phyloP scores from a whole-genome alignment of 2,797 vertebrate genomes.

The Mastacembelus armatus region DNA sequence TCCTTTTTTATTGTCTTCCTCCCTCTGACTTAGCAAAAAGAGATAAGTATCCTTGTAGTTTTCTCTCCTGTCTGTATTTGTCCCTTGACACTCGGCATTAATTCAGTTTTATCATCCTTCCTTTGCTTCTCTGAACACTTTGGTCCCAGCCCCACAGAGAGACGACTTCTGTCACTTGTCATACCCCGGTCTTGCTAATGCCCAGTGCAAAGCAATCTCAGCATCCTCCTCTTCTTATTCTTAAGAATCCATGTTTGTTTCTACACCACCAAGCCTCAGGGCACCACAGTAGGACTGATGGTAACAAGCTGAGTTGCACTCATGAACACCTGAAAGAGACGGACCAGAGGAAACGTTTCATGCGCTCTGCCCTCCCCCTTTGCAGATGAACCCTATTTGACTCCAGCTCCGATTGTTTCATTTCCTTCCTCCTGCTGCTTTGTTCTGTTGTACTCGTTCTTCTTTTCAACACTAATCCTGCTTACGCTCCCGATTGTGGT shows the following conservation, averaged over 20 bases:
- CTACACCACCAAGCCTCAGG: not conserved
- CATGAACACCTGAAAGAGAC: slow-evolving; percentile 34
- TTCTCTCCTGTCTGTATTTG: slow-evolving; percentile 17
- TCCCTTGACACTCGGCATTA: slow-evolving; percentile 36
- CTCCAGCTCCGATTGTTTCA: slow-evolving; percentile 41
- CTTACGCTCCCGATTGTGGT: slow-evolving; percentile 39
- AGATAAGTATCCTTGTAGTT: slow-evolving; percentile 22
- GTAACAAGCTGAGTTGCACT: slow-evolving; percentile 25
- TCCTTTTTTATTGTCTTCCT: not conserved
- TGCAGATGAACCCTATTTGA: slow-evolving; percentile 54
- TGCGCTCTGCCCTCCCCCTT: slow-evolving; percentile 23
- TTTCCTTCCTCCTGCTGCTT: slow-evolving; percentile 24
- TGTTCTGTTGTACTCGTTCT: not conserved
- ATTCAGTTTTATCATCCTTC: slow-evolving; percentile 30
- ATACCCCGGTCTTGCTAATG: not conserved
- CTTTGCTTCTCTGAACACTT: slow-evolving; percentile 16
- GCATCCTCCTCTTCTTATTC: not conserved
- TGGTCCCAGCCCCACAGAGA: slow-evolving; percentile 10
- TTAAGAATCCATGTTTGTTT: slow-evolving; percentile 1
- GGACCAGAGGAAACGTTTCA: slow-evolving; percentile 25
- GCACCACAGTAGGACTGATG: slow-evolving; percentile 7
- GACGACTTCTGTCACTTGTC: not conserved
- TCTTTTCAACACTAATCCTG: slow-evolving; percentile 37
- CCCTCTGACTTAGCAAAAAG: slow-evolving; percentile 2
- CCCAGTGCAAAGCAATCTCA: slow-evolving; percentile 9